Conservation (phyloP, 2,113 vertebrate genomes). For the Gallinago media region DNA sequence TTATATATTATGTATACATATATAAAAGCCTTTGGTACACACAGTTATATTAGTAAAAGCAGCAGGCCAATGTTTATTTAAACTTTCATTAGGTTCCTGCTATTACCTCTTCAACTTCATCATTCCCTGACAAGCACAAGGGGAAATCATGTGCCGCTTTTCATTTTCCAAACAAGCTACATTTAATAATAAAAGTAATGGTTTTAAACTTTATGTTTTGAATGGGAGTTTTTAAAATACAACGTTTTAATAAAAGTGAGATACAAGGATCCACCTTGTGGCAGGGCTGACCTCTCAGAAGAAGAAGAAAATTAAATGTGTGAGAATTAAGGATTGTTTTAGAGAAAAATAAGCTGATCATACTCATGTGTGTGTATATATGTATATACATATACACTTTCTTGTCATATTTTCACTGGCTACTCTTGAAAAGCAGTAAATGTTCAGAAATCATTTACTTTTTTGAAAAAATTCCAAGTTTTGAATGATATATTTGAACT, state of each 20-base stretch:
- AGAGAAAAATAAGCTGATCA: background rate
- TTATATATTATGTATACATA: background rate
- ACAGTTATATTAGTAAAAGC: background rate
- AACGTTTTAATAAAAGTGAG: background rate
- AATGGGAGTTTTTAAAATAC: background rate
- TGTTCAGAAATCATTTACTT: background rate
- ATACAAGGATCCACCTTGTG: background rate
- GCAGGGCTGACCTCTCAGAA: background rate
- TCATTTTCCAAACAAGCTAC: slow-evolving; percentile 3
- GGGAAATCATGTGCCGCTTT: background rate
- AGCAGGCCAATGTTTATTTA: background rate
- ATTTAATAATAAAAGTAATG: background rate
- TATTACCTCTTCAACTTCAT: background rate
- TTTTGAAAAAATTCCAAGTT: background rate
- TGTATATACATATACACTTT: background rate
- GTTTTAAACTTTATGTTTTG: background rate
- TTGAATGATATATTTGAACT: background rate
- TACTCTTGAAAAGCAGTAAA: background rate
- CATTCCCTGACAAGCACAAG: slow-evolving; percentile 4
- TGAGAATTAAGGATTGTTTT: background rate
- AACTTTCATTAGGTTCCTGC: background rate
- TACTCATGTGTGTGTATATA: accelerated
- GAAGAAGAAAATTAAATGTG: background rate
- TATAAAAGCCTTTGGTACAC: background rate
- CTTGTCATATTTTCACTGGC: background rate